Base-by-base conservation (phyloP, 1,140 invertebrate genomes). In the Pseudomyrmex sp. region DNA sequence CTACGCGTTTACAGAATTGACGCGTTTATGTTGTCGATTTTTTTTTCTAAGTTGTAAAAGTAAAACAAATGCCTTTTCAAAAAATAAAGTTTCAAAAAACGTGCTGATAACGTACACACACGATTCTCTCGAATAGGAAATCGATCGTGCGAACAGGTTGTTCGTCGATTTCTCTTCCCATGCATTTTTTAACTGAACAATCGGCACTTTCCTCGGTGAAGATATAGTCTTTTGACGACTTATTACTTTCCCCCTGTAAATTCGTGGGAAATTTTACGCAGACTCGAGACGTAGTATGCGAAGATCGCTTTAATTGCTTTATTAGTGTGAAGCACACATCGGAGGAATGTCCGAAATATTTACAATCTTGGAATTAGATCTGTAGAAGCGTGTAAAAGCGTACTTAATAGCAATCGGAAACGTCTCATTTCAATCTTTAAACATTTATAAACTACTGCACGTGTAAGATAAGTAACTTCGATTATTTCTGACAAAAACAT, bases 111-210 rank as follows among this genome's bases (percentile, higher is more conserved):
- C 58, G 18, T 5, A 5, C 26, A 35, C 58, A 13, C 61, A 46
- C 18, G 13, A 48, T 26, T 56, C 61, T 86, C 63, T 50, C 56
- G 52, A 58, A 56, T 48, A 84, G 69, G 65, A 84, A 80, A 89
- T 86, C 54, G 87, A 88, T 89, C 87, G 88, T 89, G 88, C 88
- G 88, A 89, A 89, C 80, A 58, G 20, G 2, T 46, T 26, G 56
- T 56, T 86, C 77, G 84, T 61, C 66, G 88, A 88, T 89, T 89
- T 89, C 88, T 89, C 88, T 89, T 88, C 88, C 88, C 88, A 89
- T 89, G 87, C 56, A 61, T 65, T 59, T 58, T 35, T 61, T 84
- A 54, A 65, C 18, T n/a, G 70, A 82, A 89, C 88, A 88, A 89
- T 82, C 59, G 10, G 26, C 15, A 44, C 48, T 62, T 50, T 72